phyloP scores from a whole-genome alignment of 2,888 invertebrate species.

The Copidosoma aretas region DNA sequence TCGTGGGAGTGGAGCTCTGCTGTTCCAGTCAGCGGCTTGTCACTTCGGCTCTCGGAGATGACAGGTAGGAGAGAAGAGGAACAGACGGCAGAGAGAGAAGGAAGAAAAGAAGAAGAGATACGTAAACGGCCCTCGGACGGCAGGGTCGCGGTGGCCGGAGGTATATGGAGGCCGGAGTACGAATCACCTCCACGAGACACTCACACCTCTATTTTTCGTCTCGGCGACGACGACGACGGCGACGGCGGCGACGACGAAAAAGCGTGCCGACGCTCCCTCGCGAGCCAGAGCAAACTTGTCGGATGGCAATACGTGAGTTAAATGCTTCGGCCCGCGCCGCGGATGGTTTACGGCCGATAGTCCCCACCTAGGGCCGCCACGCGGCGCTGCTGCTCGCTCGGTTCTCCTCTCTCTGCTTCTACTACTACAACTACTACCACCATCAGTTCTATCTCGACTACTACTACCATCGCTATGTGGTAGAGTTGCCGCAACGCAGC shows the following conservation, averaged over 20 bases:
- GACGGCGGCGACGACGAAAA: conserved; percentile 41
- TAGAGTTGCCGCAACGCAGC: conserved; percentile 30
- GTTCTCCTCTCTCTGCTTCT: conserved; percentile 7
- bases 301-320: conserved; percentile 64
- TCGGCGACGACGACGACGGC: conserved; percentile 43
- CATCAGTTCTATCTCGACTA: conserved; percentile 9
- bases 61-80: conserved; percentile 11
- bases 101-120: conserved; percentile 29
- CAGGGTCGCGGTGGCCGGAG: neutral
- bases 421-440: conserved; percentile 19
- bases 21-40: neutral
- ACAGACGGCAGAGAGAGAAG: conserved; percentile 9
- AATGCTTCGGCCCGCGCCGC: conserved; percentile 60
- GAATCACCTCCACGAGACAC: neutral
- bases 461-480: conserved; percentile 27
- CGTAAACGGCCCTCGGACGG: neutral
- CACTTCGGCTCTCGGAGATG: neutral
- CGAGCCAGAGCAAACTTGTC: conserved; percentile 64
- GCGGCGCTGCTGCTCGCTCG: conserved; percentile 60
- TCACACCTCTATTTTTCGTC: conserved; percentile 11
- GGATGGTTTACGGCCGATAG: conserved; percentile 68
- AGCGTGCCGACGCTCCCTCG: conserved; percentile 55
- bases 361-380: conserved; percentile 66
- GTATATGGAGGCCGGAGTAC: neutral
- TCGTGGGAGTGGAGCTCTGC: no score